phyloP scores from a whole-genome alignment of 2,797 vertebrate genomes.

The Hipposideros larvatus region DNA sequence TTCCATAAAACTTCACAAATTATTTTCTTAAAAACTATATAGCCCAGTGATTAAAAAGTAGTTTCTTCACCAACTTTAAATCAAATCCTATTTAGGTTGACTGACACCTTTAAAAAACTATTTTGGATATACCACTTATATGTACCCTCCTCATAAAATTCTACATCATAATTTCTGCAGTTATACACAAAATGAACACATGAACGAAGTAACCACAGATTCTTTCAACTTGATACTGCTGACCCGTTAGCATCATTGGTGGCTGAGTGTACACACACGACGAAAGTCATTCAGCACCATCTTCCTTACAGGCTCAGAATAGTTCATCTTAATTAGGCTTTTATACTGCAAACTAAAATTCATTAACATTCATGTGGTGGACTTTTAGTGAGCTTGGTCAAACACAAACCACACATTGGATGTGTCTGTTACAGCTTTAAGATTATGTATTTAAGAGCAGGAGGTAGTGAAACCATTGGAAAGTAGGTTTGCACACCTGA shows the following conservation, averaged over 20 bases:
- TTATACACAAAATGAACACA: neutral
- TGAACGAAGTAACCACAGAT: neutral
- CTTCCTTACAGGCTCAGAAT: neutral
- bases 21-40: neutral
- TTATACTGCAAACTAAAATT: slow-evolving; percentile 1
- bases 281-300: neutral
- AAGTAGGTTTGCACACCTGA: neutral
- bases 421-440: neutral
- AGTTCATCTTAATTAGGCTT: slow-evolving; percentile 6
- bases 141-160: neutral
- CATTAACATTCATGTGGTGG: neutral
- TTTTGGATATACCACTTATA: neutral
- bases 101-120: neutral
- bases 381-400: neutral
- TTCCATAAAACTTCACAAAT: neutral
- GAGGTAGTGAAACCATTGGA: neutral
- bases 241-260: neutral
- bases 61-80: neutral
- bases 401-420: neutral
- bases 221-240: neutral
- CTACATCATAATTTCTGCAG: neutral
- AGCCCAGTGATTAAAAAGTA: neutral
- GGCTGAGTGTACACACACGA: neutral
- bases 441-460: neutral
- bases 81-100: neutral